These are phyloP conservation scores for Plodia interpunctella DNA, from an alignment of 1,140 invertebrate species.

Conservation along the genomic window DNA sequence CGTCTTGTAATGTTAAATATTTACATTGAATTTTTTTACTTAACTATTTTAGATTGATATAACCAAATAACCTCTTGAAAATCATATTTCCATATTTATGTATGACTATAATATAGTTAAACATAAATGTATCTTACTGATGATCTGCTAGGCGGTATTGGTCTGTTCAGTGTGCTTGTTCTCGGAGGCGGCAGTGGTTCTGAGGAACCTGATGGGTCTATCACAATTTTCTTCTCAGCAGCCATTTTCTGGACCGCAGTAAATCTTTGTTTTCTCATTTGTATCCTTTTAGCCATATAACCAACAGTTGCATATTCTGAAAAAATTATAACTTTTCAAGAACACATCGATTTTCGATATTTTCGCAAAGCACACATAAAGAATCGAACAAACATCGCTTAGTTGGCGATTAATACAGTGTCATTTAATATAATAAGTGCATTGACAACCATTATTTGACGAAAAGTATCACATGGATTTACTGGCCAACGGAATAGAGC, in stretches of 20 bases:
- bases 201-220: constrained; percentile 83
- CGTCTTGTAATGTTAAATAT: too few species aligned
- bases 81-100: too few species aligned
- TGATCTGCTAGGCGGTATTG: constrained; percentile 57
- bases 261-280: constrained; percentile 95
- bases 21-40: too few species aligned
- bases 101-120: too few species aligned
- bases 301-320: constrained; percentile 96
- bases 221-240: constrained; percentile 90
- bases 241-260: constrained; percentile 92
- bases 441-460: neutral
- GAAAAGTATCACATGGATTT: neutral
- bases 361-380: constrained; percentile 22
- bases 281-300: constrained; percentile 96
- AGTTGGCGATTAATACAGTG: neutral
- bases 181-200: constrained; percentile 86
- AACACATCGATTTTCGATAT: neutral
- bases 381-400: constrained; percentile 15
- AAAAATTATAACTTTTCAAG: constrained; percentile 28
- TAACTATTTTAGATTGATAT: too few species aligned
- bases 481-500: neutral
- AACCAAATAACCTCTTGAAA: too few species aligned
- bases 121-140: constrained; percentile 35
- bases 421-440: neutral
- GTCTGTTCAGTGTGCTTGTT: constrained; percentile 54